Evolutionary conservation across 2,797 vertebrate species (phyloP), one percentile per base, ranked within the genome.

Genomic region (Spinus olivaceus): DNA sequence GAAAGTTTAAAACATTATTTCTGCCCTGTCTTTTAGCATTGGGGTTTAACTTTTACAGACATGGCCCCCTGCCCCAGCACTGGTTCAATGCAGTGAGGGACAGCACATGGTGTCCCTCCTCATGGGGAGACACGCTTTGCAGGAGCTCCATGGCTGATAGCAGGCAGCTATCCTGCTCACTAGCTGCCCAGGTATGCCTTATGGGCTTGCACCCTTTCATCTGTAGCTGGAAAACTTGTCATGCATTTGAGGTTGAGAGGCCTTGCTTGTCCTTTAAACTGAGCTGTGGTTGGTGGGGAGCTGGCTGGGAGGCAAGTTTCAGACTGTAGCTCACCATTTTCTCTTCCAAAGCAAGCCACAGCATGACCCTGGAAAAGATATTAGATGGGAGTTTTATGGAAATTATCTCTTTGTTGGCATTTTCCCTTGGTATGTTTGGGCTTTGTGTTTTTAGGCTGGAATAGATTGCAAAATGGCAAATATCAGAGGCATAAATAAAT

Each of bases 81-180:
- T 0, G 9, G 54, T 35, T 46, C 3, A 9, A 5, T 0, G 10
- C 54, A 37, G 16, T 0, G 0, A 66, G 27, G 28, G 51, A 54
- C 0, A 4, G 50, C 42, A 64, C 37, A 20, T 0, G 3, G 23
- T 4, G 37, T 42, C 37, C 19, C 21, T 77, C 27, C 16, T 18
- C 14, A 28, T 1, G 15, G 61, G 65, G 23, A 24, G n/a, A 37
- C 8, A 78, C 44, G 9, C n/a, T 65, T 61, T 69, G 72, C n/a
- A 78, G 53, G 47, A 28, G 54, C 70, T 79, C 54, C 39, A 21
- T 9, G 1, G 9, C 65, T 2, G 1, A 24, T 13, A 24, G 33
- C 16, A 27, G 50, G 42, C 49, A 86, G 69, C 32, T 49, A 6
- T 30, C 8, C 33, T 35, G 4, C 61, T 72, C 27, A 23, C 9